phyloP scores from a whole-genome alignment of 1,140 invertebrate species.

The Zaprionus gabonicus region DNA sequence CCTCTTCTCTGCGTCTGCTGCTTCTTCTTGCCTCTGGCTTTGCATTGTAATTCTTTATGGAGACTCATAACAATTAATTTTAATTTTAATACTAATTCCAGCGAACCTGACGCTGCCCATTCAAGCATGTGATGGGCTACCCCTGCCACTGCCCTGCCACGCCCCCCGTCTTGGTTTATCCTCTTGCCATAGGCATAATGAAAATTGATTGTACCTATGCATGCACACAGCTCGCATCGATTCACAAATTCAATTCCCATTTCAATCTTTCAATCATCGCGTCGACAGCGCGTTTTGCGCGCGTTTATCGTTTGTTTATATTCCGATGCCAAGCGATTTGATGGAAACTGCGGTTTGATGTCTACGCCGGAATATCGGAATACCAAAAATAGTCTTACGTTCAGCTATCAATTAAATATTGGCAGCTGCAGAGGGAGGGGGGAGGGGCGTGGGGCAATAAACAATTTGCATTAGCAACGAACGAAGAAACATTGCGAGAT shows the following conservation, averaged over 20 bases:
- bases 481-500: neutral
- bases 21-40: constrained; percentile 18
- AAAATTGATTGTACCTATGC: constrained; percentile 74
- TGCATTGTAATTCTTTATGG: constrained; percentile 72
- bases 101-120: constrained; percentile 29
- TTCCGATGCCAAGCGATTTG: constrained; percentile 30
- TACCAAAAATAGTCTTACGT: constrained; percentile 60
- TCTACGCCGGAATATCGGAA: constrained; percentile 22
- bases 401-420: constrained; percentile 67
- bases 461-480: constrained; percentile 40
- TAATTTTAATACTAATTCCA: constrained; percentile 56
- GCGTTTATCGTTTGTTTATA: constrained; percentile 52
- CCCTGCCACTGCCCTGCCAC: constrained; percentile 4
- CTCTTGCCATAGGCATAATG: constrained; percentile 34
- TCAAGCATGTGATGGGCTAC: constrained; percentile 8
- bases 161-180: neutral
- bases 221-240: constrained; percentile 55
- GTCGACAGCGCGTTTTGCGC: neutral
- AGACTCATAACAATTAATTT: constrained; percentile 72
- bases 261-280: constrained; percentile 3
- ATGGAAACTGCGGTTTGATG: constrained; percentile 59
- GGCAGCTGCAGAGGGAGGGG: neutral
- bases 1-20: neutral
- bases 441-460: constrained; percentile 55
- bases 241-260: constrained; percentile 47